Evolutionary conservation across 2,113 vertebrate species (phyloP).

Genomic region (Protomyctophum bolini): DNA sequence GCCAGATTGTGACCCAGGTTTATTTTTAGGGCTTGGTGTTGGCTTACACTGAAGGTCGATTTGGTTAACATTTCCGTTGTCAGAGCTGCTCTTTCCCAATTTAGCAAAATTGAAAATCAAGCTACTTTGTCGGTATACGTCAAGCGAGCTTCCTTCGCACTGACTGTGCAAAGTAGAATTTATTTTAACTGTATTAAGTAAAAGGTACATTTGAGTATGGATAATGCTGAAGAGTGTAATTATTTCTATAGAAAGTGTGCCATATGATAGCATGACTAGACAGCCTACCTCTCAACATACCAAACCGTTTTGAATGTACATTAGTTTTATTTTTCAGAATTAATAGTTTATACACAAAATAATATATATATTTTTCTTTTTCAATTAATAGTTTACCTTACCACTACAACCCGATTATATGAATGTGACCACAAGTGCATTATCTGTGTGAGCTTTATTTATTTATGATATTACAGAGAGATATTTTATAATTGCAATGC

Average conservation of each 20-base stretch:
- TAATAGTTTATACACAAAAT: constrained; percentile 5
- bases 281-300: constrained; percentile 20
- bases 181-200: not conserved
- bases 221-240: not conserved
- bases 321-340: constrained; percentile 22
- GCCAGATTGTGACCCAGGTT: constrained; percentile 44
- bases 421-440: constrained; percentile 58
- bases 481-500: constrained; percentile 30
- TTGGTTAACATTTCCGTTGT: constrained; percentile 40
- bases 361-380: constrained; percentile 14
- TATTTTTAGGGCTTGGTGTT: constrained; percentile 68
- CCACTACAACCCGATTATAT: constrained; percentile 17
- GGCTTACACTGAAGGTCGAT: constrained; percentile 64
- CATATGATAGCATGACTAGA: not conserved
- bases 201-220: too few relatives aligned
- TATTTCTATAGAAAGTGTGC: not conserved
- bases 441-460: constrained; percentile 22
- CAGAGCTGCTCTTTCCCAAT: constrained; percentile 21
- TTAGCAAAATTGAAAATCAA: constrained; percentile 11
- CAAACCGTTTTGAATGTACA: not conserved
- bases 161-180: not conserved
- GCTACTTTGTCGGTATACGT: not conserved
- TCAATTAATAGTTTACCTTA: constrained; percentile 31
- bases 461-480: constrained; percentile 9
- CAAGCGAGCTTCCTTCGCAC: not conserved